phyloP scores from a whole-genome alignment of 2,113 vertebrate genomes.

The Deroptyus accipitrinus region DNA sequence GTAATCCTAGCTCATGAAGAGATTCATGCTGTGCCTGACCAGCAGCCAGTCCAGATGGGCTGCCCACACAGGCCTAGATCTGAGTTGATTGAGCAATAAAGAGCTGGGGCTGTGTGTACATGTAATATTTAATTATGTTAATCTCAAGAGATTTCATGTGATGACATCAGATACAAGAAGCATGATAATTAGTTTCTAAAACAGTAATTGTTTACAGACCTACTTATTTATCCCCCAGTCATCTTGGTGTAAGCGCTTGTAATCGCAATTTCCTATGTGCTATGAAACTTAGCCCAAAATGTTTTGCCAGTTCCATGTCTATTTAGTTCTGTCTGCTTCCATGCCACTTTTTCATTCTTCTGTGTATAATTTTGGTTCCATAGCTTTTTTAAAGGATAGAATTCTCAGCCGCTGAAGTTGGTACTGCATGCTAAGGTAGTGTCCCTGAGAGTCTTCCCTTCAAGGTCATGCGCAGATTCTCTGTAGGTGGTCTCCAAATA shows the following conservation, averaged over 20 bases:
- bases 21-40: accelerated
- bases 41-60: neutral
- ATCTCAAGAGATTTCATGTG: neutral
- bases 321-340: neutral
- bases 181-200: neutral
- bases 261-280: neutral
- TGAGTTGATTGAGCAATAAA: neutral
- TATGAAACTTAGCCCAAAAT: neutral
- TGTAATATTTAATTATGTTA: neutral
- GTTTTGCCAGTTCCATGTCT: neutral
- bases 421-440: neutral
- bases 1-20: neutral
- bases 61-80: neutral
- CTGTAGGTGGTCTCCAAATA: neutral
- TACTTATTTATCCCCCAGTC: neutral
- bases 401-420: neutral
- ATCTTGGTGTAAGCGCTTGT: neutral
- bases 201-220: neutral
- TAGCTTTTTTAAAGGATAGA: neutral
- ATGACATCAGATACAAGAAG: neutral
- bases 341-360: neutral
- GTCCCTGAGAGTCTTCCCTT: neutral
- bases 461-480: neutral
- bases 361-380: neutral
- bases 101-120: neutral